A percentile compares a stretch with the other conserved stretches of the same genome.
phyloP scores from a whole-genome alignment of 2,113 vertebrate genomes.

The Benitochromis conjunctus region DNA sequence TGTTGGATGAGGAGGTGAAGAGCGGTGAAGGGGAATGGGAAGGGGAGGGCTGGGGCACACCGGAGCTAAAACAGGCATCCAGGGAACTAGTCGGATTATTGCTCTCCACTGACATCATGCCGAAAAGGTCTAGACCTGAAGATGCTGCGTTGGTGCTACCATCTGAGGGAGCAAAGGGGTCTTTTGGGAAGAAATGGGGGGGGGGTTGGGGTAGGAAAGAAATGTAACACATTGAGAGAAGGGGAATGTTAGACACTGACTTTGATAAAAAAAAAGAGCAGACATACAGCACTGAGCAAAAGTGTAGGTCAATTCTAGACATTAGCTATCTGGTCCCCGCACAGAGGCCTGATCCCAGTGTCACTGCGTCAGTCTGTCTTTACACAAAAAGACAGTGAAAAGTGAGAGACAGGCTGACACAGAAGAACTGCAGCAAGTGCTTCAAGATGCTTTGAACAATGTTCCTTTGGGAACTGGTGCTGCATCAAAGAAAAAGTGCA shows the following conservation, averaged over 20 bases:
- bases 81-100: slow-evolving; percentile 66
- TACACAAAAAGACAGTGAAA: not conserved
- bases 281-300: not conserved
- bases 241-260: slow-evolving; percentile 15
- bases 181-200: slow-evolving; percentile 72
- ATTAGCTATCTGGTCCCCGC: not conserved
- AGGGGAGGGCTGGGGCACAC: slow-evolving; percentile 24
- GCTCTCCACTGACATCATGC: slow-evolving; percentile 87
- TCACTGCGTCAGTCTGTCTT: not conserved
- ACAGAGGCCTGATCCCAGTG: not conserved
- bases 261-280: not conserved
- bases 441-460: not conserved
- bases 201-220: not conserved
- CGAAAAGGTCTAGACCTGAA: slow-evolving; percentile 93
- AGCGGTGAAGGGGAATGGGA: slow-evolving; percentile 53
- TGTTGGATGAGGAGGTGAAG: slow-evolving; percentile 47
- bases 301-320: not conserved
- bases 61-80: slow-evolving; percentile 63
- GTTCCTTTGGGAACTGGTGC: not conserved
- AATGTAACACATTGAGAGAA: slow-evolving; percentile 24
- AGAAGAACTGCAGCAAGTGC: not conserved
- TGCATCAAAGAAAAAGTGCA: not conserved
- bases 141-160: slow-evolving; percentile 76
- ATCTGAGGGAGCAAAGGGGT: slow-evolving; percentile 90
- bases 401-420: not conserved